These are phyloP conservation scores for Otolemur garnettii DNA, from an alignment of 2,113 vertebrate genomes.

Conservation along the genomic window DNA sequence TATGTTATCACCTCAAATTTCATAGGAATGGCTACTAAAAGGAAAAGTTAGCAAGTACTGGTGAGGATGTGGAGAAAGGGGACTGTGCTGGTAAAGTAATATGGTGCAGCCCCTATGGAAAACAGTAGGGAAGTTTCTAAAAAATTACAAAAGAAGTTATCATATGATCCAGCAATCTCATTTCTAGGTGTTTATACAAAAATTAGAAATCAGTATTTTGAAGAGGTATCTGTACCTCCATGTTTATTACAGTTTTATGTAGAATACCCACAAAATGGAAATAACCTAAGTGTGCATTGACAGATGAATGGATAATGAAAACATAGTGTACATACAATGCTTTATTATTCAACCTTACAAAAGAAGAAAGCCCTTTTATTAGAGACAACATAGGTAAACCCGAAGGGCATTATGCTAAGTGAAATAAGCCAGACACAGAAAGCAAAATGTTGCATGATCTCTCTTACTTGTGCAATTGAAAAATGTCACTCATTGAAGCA, in stretches of 20 bases:
- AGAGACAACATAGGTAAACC: not conserved
- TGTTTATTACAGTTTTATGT: not conserved
- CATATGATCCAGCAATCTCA: not conserved
- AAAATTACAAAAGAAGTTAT: not conserved
- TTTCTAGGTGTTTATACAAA: not conserved
- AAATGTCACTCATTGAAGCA: not conserved
- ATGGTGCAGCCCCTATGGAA: not conserved
- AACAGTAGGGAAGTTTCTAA: not conserved
- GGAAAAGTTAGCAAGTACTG: not conserved
- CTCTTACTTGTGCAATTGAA: not conserved
- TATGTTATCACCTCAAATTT: too few relatives aligned
- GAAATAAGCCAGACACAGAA: not conserved
- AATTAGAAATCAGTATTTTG: not conserved
- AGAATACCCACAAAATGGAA: not conserved
- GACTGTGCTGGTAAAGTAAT: not conserved
- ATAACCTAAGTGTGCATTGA: not conserved
- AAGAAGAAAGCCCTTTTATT: too few relatives aligned
- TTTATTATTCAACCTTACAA: not conserved
- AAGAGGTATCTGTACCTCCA: not conserved
- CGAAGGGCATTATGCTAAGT: not conserved
- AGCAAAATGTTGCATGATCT: not conserved
- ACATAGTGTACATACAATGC: not conserved
- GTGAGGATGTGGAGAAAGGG: not conserved
- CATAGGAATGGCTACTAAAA: not conserved
- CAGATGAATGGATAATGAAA: not conserved